Conservation (phyloP, 2,888 invertebrate genomes). For the Idaea aversata region DNA sequence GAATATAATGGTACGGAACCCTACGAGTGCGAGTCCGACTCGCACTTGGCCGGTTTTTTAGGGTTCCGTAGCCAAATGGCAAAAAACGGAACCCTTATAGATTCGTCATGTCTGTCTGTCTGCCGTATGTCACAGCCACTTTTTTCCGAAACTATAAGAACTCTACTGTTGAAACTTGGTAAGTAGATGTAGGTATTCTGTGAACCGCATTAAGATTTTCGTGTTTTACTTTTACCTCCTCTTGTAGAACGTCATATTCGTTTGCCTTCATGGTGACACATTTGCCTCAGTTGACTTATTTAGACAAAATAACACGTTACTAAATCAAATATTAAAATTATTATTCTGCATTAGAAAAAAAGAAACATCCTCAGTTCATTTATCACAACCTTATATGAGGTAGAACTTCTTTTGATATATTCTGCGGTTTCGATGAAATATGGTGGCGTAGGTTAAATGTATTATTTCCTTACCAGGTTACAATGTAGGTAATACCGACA, state of each 20-base stretch:
- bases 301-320: neutral
- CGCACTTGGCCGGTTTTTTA: too few relatives aligned
- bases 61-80: too few relatives aligned
- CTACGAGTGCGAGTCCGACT: too few relatives aligned
- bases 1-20: too few relatives aligned
- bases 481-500: neutral
- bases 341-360: neutral
- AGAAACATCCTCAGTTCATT: neutral
- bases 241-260: neutral
- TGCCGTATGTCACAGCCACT: too few relatives aligned
- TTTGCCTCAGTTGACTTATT: neutral
- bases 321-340: neutral
- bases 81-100: too few relatives aligned
- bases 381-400: neutral
- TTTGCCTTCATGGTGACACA: neutral
- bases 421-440: neutral
- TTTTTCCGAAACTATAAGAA: too few relatives aligned
- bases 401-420: neutral
- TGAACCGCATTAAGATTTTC: too few relatives aligned
- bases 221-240: neutral
- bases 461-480: neutral
- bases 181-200: too few relatives aligned
- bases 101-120: too few relatives aligned
- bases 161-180: too few relatives aligned
- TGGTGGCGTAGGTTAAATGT: neutral